phyloP scores from a whole-genome alignment of 2,113 vertebrate genomes.

The Anser brachyrhynchus region DNA sequence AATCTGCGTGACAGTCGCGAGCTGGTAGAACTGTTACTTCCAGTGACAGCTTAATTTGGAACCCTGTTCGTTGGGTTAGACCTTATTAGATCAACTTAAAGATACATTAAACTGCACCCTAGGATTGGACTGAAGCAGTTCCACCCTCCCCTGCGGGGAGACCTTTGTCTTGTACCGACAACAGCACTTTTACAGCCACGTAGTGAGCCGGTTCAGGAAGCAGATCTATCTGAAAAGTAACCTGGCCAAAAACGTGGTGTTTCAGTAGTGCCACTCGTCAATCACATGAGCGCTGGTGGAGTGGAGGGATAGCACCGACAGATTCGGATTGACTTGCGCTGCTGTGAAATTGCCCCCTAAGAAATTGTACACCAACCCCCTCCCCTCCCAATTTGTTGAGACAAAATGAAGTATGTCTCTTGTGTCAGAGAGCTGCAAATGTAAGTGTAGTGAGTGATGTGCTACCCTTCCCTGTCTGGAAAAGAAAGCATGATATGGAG shows the following conservation, averaged over 20 bases:
- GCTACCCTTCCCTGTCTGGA: neutral
- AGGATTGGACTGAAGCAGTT: neutral
- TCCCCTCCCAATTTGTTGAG: neutral
- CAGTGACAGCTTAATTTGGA: neutral
- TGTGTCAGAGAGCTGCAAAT: neutral
- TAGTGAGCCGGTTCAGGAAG: neutral
- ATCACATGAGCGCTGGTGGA: fast-evolving
- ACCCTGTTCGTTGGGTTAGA: neutral
- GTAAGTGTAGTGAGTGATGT: neutral
- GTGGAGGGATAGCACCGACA: neutral
- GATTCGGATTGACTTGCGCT: neutral
- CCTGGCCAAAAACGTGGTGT: neutral
- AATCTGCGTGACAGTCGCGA: neutral
- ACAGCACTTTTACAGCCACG: neutral
- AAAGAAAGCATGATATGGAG: neutral
- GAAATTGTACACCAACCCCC: neutral
- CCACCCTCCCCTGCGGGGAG: neutral
- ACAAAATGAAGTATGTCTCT: neutral
- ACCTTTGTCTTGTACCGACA: neutral
- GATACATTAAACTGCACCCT: neutral
- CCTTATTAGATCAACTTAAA: neutral
- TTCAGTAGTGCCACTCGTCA: neutral
- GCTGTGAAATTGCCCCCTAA: neutral
- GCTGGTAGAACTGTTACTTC: neutral
- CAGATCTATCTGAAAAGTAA: neutral